Evolutionary conservation across 2,113 vertebrate species (phyloP), one percentile per base, ranked within the genome.

Genomic region (Hypocryptadius cinnamomeus): DNA sequence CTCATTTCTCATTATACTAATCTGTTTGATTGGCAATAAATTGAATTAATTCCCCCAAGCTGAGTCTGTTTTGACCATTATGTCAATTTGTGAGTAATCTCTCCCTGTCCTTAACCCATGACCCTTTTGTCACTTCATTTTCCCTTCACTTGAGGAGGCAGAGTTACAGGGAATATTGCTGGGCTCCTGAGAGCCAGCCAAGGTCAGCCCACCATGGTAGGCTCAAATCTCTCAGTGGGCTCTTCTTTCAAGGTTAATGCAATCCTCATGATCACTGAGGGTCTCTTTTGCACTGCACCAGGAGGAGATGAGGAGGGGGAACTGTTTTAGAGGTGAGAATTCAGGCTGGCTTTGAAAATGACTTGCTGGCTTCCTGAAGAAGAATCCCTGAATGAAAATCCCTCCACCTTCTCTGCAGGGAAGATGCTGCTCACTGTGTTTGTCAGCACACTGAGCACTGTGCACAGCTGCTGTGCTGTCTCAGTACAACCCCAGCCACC

Each of bases 121-220:
- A 56, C 6, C 25, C 44, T 57, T 59, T 73, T 51, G 22, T 37
- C 8, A 21, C 14, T 50, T 44, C 1, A 9, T 66, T 51, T 33
- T 8, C 15, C 4, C 7, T 65, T 22, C 27, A 37, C 68, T 20
- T 33, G 33, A n/a, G 37, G 60, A 73, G 33, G 27, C 18, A 88
- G 60, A 44, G 12, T 23, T 22, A 17, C 4, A 56, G 35, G 33
- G 59, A 48, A 23, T 72, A 42, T 23, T 31, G 22, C 15, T 50
- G 50, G 17, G 12, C 9, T 70, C 31, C 42, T 40, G 31, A 15
- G 31, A 72, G 18, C 76, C 22, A 54, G 73, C n/a, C 15, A 47
- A 39, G 28, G 28, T 60, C 47, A 61, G 33, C 23, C 40, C 13
- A 28, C 23, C 27, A 28, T 0, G 0, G 33, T 1, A 8, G 25